phyloP scores from a whole-genome alignment of 1,140 invertebrate species.

The Magallana angulata region DNA sequence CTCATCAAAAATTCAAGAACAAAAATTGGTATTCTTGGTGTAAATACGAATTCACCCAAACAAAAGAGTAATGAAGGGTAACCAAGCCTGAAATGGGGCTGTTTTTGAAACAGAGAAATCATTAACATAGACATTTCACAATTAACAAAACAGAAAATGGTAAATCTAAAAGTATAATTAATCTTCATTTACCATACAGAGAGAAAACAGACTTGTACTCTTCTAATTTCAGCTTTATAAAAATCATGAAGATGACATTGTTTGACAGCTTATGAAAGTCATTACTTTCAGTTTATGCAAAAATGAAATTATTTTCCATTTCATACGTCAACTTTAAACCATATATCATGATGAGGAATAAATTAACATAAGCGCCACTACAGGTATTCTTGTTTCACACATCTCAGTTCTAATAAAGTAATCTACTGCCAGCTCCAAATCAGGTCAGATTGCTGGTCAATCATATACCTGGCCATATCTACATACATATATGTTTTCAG shows the following conservation, averaged over 20 bases:
- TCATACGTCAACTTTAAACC: background rate
- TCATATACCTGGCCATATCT: background rate
- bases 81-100: background rate
- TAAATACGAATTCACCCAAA: background rate
- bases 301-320: background rate
- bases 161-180: constrained; percentile 19
- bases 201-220: background rate
- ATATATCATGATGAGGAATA: constrained; percentile 19
- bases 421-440: background rate
- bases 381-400: background rate
- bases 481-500: background rate
- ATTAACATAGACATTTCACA: background rate
- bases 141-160: background rate
- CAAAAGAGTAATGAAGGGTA: background rate
- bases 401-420: background rate
- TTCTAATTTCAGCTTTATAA: background rate
- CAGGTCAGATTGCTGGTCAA: background rate
- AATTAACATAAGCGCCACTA: background rate
- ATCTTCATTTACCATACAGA: background rate
- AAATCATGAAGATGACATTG: background rate
- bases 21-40: background rate
- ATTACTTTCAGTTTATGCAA: constrained; percentile 1
- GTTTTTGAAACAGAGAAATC: constrained; percentile 9
- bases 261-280: constrained; percentile 3
- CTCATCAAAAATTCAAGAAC: no score